A percentile compares a stretch with the other conserved stretches of the same genome.
phyloP scores from a whole-genome alignment of 2,797 vertebrate species.

The Glossophaga mutica region DNA sequence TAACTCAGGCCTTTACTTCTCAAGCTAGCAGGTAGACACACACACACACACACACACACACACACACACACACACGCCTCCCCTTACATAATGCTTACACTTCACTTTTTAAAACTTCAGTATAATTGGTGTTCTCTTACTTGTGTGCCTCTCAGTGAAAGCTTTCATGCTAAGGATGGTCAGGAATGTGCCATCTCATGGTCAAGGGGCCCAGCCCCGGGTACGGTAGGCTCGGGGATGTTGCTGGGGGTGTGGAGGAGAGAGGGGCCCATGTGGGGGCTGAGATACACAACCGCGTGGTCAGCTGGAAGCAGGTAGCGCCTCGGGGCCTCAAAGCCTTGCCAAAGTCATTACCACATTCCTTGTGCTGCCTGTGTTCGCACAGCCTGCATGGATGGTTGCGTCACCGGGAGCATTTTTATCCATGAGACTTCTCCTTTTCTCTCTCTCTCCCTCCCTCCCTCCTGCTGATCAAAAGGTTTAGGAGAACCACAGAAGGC shows the following conservation, averaged over 20 bases:
- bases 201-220: not conserved
- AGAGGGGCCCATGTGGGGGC: not conserved
- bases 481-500: not conserved
- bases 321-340: not conserved
- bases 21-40: not conserved
- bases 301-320: not conserved
- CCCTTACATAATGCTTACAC: too few species aligned
- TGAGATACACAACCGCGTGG: rapidly evolving
- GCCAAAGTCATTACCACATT: not conserved
- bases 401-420: not conserved
- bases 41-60: too few species aligned
- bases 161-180: not conserved
- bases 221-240: rapidly evolving
- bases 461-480: not conserved
- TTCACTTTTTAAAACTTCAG: not conserved
- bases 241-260: not conserved
- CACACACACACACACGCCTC: too few species aligned
- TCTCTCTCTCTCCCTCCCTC: not conserved
- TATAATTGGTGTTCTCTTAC: not conserved
- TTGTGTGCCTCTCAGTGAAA: not conserved
- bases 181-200: not conserved
- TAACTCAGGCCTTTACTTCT: not conserved
- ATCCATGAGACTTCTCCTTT: not conserved
- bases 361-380: not conserved
- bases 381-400: too few species aligned